Evolutionary conservation across 2,113 vertebrate genomes (phyloP).

Genomic region (Orthonyx spaldingii): DNA sequence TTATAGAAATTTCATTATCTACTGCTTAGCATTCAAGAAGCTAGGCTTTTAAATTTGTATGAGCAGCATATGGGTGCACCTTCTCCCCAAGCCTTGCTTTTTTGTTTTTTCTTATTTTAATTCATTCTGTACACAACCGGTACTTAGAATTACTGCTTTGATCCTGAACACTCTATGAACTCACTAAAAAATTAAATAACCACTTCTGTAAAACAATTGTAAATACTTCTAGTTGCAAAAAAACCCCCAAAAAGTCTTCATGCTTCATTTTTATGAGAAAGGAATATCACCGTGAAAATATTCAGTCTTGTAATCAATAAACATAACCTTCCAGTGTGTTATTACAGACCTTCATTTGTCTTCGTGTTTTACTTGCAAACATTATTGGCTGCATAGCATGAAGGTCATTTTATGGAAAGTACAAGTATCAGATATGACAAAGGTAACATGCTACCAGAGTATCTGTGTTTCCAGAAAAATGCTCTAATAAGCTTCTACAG

Average conservation of each 20-base stretch:
- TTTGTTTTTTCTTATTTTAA: background rate
- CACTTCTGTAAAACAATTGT: constrained; percentile 44
- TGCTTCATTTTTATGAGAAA: constrained; percentile 19
- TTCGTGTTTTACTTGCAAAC: constrained; percentile 32
- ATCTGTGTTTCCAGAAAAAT: background rate
- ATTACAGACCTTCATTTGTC: constrained; percentile 44
- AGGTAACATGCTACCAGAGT: background rate
- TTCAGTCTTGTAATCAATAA: constrained; percentile 29
- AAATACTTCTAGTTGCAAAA: background rate
- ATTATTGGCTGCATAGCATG: background rate
- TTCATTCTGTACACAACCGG: constrained; percentile 4
- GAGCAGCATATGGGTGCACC: constrained; percentile 27
- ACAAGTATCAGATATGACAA: background rate
- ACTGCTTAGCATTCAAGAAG: constrained; percentile 41
- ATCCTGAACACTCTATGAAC: constrained; percentile 7
- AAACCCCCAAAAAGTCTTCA: background rate
- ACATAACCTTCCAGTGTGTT: constrained; percentile 38
- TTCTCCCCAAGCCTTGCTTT: background rate
- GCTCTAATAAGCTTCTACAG: background rate
- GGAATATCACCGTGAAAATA: background rate
- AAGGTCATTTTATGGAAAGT: constrained; percentile 48
- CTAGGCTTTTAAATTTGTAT: constrained; percentile 54
- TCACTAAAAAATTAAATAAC: constrained; percentile 57
- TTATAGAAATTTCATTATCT: constrained; percentile 46
- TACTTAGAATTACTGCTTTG: constrained; percentile 37